Conservation (phyloP, 2,797 vertebrate genomes). For the Alauda arvensis region DNA sequence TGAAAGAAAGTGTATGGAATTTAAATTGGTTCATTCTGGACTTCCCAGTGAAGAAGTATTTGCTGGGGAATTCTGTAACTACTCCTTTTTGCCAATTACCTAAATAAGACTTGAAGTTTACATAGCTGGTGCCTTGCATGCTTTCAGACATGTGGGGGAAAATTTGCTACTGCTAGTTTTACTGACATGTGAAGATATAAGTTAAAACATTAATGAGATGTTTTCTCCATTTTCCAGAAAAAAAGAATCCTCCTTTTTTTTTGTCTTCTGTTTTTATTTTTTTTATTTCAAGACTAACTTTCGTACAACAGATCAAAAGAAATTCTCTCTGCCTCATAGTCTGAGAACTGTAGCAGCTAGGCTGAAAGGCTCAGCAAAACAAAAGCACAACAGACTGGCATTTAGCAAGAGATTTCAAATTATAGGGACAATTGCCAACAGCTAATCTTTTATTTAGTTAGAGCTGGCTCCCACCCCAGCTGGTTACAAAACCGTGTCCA, state of each 20-base stretch:
- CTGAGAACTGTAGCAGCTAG: not conserved
- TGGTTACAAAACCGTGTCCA: not conserved
- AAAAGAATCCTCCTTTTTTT: accelerated
- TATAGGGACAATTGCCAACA: not conserved
- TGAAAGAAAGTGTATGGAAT: not conserved
- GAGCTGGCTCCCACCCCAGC: not conserved
- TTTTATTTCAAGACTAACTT: not conserved
- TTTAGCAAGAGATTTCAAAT: not conserved
- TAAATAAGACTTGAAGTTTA: conserved; percentile 2
- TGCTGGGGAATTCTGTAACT: not conserved
- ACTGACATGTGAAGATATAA: not conserved
- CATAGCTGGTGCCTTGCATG: not conserved
- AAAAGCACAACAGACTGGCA: not conserved
- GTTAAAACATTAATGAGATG: not conserved
- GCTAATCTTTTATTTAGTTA: not conserved
- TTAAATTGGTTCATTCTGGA: not conserved
- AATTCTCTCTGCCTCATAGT: not conserved
- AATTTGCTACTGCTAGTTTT: not conserved
- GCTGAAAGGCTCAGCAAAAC: not conserved
- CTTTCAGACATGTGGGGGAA: not conserved
- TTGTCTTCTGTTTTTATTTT: not conserved
- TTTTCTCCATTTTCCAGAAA: not conserved
- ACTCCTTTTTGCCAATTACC: not conserved
- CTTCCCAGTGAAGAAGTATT: not conserved
- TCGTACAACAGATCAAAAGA: not conserved